phyloP scores from a whole-genome alignment of 1,140 invertebrate species.

The Magallana ariakensis region DNA sequence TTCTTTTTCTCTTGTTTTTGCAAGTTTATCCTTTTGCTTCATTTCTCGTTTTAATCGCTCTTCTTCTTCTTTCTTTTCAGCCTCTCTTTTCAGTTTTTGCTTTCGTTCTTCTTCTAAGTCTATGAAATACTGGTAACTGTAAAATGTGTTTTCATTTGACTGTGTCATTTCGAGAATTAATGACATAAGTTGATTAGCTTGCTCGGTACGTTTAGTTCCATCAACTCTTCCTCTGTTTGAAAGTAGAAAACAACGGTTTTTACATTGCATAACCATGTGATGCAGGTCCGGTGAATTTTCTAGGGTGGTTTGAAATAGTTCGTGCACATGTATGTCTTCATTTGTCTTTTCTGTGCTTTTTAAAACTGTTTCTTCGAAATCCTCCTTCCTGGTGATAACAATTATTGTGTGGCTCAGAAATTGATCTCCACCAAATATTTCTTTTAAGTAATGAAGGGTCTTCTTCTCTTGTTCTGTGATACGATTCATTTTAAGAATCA shows the following conservation, averaged over 20 bases:
- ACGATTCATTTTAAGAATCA: slow-evolving; percentile 44
- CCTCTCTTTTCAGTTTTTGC: background rate
- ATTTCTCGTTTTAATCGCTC: background rate
- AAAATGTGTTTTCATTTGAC: background rate
- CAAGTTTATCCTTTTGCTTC: background rate
- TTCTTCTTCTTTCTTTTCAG: background rate
- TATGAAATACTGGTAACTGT: slow-evolving; percentile 12
- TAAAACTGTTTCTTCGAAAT: background rate
- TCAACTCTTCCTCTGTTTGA: background rate
- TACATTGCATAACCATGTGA: background rate
- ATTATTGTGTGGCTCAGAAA: slow-evolving; percentile 42
- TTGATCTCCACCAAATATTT: slow-evolving; percentile 42
- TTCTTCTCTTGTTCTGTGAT: slow-evolving; percentile 52
- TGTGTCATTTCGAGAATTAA: background rate
- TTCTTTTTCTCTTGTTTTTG: background rate
- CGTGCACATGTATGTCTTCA: background rate
- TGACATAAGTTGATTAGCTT: background rate
- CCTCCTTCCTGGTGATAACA: slow-evolving; percentile 47
- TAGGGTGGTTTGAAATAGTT: background rate
- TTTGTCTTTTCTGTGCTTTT: background rate
- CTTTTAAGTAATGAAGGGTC: slow-evolving; percentile 16
- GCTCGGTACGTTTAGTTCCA: background rate
- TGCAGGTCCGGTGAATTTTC: background rate
- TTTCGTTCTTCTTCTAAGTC: background rate
- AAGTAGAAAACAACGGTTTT: background rate